Percentiles rank a stretch among this genome's conserved stretches.
Conservation (phyloP, 2,113 vertebrate species). For the Cnemophilus loriae region DNA sequence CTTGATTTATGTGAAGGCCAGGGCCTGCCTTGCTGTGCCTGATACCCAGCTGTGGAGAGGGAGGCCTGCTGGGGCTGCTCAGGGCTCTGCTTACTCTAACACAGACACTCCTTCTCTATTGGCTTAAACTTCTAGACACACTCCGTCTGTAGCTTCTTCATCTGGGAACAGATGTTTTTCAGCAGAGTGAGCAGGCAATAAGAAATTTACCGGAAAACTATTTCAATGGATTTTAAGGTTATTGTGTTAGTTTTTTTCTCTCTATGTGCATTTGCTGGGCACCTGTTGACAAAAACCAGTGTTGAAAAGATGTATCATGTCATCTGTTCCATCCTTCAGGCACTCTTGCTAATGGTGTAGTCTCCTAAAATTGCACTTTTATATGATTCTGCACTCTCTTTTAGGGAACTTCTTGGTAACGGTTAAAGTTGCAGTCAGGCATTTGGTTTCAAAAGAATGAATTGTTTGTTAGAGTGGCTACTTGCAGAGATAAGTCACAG, state of each 20-base stretch:
- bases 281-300: conserved; percentile 27
- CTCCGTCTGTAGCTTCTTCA: neutral
- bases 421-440: neutral
- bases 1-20: neutral
- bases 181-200: neutral
- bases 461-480: neutral
- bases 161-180: conserved; percentile 27
- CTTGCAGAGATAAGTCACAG: neutral
- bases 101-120: neutral
- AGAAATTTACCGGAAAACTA: conserved; percentile 6
- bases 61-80: neutral
- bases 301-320: neutral
- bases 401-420: neutral
- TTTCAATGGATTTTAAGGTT: neutral
- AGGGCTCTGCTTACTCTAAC: neutral
- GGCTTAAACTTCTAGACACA: neutral
- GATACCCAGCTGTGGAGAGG: neutral
- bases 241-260: neutral
- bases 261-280: neutral
- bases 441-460: neutral
- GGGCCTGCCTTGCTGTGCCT: neutral
- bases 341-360: neutral
- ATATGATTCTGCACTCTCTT: neutral
- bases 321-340: neutral
- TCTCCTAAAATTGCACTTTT: neutral